Conservation (phyloP, 2,797 vertebrate genomes). For the Tinamus major region DNA sequence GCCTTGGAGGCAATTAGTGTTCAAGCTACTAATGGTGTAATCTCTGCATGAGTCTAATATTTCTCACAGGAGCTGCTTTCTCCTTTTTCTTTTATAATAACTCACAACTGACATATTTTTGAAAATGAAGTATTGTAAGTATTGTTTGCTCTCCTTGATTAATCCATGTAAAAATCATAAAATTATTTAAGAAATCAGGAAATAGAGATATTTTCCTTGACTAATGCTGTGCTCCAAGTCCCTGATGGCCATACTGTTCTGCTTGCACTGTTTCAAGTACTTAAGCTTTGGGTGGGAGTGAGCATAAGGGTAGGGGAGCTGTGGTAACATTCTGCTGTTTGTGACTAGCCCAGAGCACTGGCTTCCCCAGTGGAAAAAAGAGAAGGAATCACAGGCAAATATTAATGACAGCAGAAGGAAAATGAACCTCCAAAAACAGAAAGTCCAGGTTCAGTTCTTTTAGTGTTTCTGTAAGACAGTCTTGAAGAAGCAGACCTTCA, state of each 20-base stretch:
- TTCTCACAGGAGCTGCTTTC: background rate
- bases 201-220: background rate
- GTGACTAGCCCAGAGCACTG: background rate
- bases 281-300: background rate
- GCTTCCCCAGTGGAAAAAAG: background rate
- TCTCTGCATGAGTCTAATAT: background rate
- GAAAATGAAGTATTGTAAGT: background rate
- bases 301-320: background rate
- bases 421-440: background rate
- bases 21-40: background rate
- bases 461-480: background rate
- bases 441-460: background rate
- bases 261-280: background rate
- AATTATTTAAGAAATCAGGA: background rate
- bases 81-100: background rate
- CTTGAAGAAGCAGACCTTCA: background rate
- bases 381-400: background rate
- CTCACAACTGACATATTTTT: background rate
- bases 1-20: background rate
- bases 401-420: background rate
- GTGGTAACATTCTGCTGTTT: background rate
- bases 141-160: background rate
- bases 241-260: background rate
- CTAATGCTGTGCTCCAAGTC: background rate
- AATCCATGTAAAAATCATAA: background rate